Base-by-base conservation (phyloP, 2,113 vertebrate genomes). In the Gadus macrocephalus region DNA sequence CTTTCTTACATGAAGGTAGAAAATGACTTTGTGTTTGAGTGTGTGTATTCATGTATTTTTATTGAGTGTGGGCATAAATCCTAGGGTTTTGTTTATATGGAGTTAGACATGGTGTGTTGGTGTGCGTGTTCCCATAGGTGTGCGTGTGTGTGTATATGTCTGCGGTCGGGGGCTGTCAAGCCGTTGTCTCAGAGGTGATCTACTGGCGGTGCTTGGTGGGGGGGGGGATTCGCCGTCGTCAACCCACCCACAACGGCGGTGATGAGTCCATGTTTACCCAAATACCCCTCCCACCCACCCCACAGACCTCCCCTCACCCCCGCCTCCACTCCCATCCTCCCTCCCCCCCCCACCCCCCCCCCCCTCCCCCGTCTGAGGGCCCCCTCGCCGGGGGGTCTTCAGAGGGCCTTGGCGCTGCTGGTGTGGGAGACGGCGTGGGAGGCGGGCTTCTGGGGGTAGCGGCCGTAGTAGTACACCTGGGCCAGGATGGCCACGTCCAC, bases 401-500 rank as follows among this genome's bases (percentile, higher is more conserved):
- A 99, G 64, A 99, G 93, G 56, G 95, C 96, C 91, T 99, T 99
- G 89, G 96, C 90, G 83, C 95, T 95, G 85, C 83, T 86, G 35
- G 94, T 92, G 84, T 95, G 95, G 7, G 85, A 89, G n/a, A 82
- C 85, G 0, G 88, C 66, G 74, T 98, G 96, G 12, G 93, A 92
- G 49, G 76, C 79, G 0, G 94, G 92, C 81, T 98, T 98, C 87
- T 95, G 94, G 0, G 95, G 95, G 82, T 91, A 95, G 68, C 68
- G 90, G 77, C 95, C 91, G 83, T 97, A 98, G 77, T 94, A 90
- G 67, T 95, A 97, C 64, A 96, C 96, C 88, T 98, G 97, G 73
- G 93, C 88, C 42, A 99, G 92, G 83, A 99, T 99, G 80, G 96
- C 79, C 0, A 98, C 71, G 83, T 99, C 97, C 84, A 98, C 96